phyloP scores from a whole-genome alignment of 2,888 invertebrate genomes.

The Dolichopus griseipennis region DNA sequence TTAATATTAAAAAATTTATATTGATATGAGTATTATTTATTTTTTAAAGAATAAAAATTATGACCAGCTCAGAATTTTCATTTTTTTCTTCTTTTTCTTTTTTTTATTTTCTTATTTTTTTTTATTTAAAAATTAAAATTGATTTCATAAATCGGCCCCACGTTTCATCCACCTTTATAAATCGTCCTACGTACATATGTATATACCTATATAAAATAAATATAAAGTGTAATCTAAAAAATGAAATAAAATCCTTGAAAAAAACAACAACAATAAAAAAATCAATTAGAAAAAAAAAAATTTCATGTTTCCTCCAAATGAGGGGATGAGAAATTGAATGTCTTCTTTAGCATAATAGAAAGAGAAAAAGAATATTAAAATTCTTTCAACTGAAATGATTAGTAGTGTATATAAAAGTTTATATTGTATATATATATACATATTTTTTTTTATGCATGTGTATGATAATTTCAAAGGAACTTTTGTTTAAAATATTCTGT shows the following conservation, averaged over 20 bases:
- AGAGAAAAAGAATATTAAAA: neutral
- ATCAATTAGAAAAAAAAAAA: neutral
- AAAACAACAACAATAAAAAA: neutral
- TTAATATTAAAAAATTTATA: too few species aligned
- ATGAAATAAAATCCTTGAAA: neutral
- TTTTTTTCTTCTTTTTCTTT: neutral
- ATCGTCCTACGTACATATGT: too few species aligned
- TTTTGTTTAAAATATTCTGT: neutral
- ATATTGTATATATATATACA: too few species aligned
- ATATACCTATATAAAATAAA: too few species aligned
- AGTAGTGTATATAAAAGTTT: neutral
- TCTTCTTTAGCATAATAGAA: neutral
- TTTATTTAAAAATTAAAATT: neutral
- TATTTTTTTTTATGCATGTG: too few species aligned
- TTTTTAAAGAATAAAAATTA: neutral
- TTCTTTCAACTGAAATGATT: slow-evolving; percentile 1
- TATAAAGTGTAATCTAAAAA: too few species aligned
- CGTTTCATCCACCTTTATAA: neutral
- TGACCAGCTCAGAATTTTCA: neutral
- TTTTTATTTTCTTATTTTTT: too few species aligned
- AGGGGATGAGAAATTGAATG: neutral
- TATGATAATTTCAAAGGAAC: too few species aligned
- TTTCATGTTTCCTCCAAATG: too few species aligned
- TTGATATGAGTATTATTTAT: neutral
- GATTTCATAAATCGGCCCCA: neutral